These are phyloP conservation scores for Oryzias melastigma DNA, from an alignment of 2,113 vertebrate genomes.

Conservation along the genomic window DNA sequence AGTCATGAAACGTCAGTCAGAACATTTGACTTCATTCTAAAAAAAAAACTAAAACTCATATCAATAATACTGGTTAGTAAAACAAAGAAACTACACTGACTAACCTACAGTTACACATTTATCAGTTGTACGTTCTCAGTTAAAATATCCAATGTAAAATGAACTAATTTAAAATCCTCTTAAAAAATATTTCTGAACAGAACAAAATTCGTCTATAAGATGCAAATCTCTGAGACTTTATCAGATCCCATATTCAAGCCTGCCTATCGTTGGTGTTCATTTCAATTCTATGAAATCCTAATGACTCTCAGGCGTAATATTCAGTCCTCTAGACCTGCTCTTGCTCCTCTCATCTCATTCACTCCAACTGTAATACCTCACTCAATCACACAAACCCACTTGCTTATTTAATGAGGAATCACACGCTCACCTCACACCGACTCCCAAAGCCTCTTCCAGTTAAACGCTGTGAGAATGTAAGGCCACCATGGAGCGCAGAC, in stretches of 20 bases:
- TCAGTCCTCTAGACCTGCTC: conserved; percentile 22
- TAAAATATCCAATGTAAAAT: too few relatives aligned
- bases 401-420: conserved; percentile 23
- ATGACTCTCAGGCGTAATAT: conserved; percentile 36
- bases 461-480: not conserved
- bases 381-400: conserved; percentile 31
- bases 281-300: conserved; percentile 54
- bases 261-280: conserved; percentile 38
- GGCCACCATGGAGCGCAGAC: not conserved
- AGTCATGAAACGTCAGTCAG: too few relatives aligned
- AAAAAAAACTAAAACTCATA: too few relatives aligned
- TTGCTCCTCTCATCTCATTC: conserved; percentile 33
- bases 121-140: too few relatives aligned
- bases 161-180: too few relatives aligned
- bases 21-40: too few relatives aligned
- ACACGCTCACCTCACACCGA: not conserved
- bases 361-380: conserved; percentile 28
- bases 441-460: not conserved
- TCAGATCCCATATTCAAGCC: conserved; percentile 19
- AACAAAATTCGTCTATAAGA: conserved; percentile 2
- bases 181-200: too few relatives aligned
- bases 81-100: too few relatives aligned
- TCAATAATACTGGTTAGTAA: too few relatives aligned
- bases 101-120: too few relatives aligned
- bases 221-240: conserved; percentile 10